These are phyloP conservation scores for Enteromius anoplus DNA, from an alignment of 2,797 vertebrate genomes.

Conservation along the genomic window DNA sequence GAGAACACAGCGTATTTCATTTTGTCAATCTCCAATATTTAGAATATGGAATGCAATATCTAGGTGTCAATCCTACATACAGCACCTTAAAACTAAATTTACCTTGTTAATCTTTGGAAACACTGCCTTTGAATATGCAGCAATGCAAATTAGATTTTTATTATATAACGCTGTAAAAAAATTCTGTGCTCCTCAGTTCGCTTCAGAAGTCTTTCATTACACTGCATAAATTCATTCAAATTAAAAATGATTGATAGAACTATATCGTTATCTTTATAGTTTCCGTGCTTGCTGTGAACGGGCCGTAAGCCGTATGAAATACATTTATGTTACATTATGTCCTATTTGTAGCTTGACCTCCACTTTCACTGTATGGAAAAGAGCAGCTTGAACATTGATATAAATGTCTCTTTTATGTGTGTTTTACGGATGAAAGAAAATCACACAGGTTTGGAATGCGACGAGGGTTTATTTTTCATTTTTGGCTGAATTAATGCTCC, in stretches of 20 bases:
- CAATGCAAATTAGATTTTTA: not conserved
- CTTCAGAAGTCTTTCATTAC: not conserved
- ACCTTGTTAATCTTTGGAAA: not conserved
- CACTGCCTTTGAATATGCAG: not conserved
- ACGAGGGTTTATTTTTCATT: not conserved
- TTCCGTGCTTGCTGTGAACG: too few relatives aligned
- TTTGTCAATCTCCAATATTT: too few relatives aligned
- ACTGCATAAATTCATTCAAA: too few relatives aligned
- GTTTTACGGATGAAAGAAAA: constrained; percentile 1
- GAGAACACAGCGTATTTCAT: too few relatives aligned
- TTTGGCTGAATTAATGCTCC: constrained; percentile 6
- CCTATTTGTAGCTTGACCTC: not conserved
- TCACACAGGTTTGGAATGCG: not conserved
- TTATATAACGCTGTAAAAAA: not conserved
- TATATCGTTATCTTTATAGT: too few relatives aligned
- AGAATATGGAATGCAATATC: too few relatives aligned
- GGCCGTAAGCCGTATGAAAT: not conserved
- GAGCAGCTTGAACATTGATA: constrained; percentile 1
- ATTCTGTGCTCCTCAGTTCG: not conserved
- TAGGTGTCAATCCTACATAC: too few relatives aligned
- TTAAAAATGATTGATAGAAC: too few relatives aligned
- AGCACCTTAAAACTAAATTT: not conserved
- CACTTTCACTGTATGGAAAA: constrained; percentile 1
- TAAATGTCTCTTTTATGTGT: not conserved
- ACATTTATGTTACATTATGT: not conserved